Evolutionary conservation across 2,797 vertebrate species (phyloP), one percentile per base, ranked within the genome.

Genomic region (Crypturellus tataupa): DNA sequence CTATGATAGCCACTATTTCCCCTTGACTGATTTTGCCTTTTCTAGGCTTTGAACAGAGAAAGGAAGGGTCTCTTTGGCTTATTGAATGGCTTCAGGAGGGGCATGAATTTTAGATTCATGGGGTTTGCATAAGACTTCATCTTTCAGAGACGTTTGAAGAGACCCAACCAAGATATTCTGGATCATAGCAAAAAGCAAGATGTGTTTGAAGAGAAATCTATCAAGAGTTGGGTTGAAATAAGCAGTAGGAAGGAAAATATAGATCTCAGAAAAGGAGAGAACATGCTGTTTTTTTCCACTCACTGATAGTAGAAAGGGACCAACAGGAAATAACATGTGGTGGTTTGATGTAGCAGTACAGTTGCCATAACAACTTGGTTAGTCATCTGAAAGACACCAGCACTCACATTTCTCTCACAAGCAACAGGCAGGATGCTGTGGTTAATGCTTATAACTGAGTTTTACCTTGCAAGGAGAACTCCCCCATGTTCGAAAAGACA

Each of bases 401-500:
- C 35, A 33, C 58, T 79, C 20, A 2, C 5, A 5, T 44, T 71
- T 78, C 68, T 73, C 49, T 91, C 89, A 33, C 21, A 23, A 25
- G 70, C 78, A 58, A 6, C 40, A 62, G 68, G 71, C 89, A 94
- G 93, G 93, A 89, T 92, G 94, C 68, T 93, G 95, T 79, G 94
- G 94, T 81, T 65, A 79, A 46, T 60, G 49, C 37, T 68, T 69
- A 20, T 71, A 46, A 89, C 68, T 73, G 73, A 63, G 17, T 70
- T 6, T 20, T 42, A 76, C 46, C 24, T 10, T 23, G 31, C 46
- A 82, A 35, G 9, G 53, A 13, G 14, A 90, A 65, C 7, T 35
- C 49, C 24, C 29, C 23, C 46, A 58, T 60, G 31, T 51, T 82
- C 35, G 31, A 24, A 59, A 82, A 89, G 87, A 87, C 87, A 82